phyloP scores from a whole-genome alignment of 1,140 invertebrate genomes.

The Battus philenor region DNA sequence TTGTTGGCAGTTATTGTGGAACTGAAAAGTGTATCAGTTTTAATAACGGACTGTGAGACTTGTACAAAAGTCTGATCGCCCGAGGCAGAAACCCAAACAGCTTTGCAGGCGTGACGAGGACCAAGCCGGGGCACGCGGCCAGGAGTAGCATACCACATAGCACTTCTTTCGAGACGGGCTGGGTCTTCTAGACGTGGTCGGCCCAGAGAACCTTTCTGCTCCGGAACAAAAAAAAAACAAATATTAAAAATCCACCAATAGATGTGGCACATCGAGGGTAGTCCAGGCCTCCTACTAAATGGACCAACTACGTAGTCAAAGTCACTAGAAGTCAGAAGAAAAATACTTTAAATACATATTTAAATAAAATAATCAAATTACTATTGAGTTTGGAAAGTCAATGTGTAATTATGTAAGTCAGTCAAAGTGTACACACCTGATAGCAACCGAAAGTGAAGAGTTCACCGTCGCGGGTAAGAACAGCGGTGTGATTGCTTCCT shows the following conservation, averaged over 20 bases:
- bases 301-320: no score
- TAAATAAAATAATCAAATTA: no score
- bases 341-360: no score
- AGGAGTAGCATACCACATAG: conserved; percentile 87
- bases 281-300: no score
- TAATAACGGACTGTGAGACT: conserved; percentile 94
- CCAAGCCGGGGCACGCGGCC: conserved; percentile 88
- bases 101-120: conserved; percentile 85
- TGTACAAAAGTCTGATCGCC: conserved; percentile 97
- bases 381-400: no score
- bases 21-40: conserved; percentile 88
- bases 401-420: no score
- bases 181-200: conserved; percentile 68
- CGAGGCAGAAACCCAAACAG: conserved; percentile 95
- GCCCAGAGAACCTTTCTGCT: conserved; percentile 93
- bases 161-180: conserved; percentile 33
- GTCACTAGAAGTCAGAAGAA: no score
- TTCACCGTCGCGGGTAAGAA: conserved; percentile 92
- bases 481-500: conserved; percentile 95
- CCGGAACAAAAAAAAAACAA: no score
- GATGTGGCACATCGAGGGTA: no score
- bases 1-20: conserved; percentile 93
- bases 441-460: conserved; percentile 96
- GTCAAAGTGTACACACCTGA: no score
- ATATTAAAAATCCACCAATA: no score